Percentiles rank a stretch among this genome's conserved stretches.
These are phyloP conservation scores for Miichthys miiuy DNA, from an alignment of 2,797 vertebrate species.

Conservation along the genomic window DNA sequence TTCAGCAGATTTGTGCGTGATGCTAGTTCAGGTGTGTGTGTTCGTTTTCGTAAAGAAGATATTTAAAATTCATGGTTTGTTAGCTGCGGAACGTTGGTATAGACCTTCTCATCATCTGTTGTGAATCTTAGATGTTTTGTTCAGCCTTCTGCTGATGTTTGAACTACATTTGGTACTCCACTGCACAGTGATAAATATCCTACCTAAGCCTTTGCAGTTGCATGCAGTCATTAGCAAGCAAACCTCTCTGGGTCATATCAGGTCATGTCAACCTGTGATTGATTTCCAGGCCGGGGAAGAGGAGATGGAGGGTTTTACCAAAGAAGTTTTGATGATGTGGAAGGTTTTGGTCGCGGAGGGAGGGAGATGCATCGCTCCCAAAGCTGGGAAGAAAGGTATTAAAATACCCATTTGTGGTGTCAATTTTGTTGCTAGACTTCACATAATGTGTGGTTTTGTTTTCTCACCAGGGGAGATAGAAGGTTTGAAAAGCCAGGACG, in stretches of 20 bases:
- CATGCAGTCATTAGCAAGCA: background rate
- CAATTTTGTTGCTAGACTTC: background rate
- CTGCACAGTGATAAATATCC: background rate
- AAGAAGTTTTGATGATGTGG: constrained; percentile 99
- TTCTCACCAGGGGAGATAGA: constrained; percentile 91
- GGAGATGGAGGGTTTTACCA: constrained; percentile 99
- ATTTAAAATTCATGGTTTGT: background rate
- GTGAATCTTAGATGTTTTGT: background rate
- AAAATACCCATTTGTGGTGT: background rate
- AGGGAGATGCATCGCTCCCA: constrained; percentile 99
- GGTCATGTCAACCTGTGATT: constrained; percentile 31
- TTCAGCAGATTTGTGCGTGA: constrained; percentile 17
- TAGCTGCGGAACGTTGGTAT: background rate
- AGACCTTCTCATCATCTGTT: constrained; percentile 4
- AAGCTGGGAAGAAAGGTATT: constrained; percentile 99
- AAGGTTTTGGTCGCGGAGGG: constrained; percentile 96
- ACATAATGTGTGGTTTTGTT: constrained; percentile 11
- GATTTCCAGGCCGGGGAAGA: constrained; percentile 92
- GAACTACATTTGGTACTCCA: background rate
- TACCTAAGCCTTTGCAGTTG: background rate
- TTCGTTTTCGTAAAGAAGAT: background rate
- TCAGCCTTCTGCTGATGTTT: background rate
- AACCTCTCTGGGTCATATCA: background rate
- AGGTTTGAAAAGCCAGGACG: constrained; percentile 99
- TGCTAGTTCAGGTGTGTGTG: background rate